Conservation (phyloP, 2,888 invertebrate genomes). For the Cyclophora punctaria region DNA sequence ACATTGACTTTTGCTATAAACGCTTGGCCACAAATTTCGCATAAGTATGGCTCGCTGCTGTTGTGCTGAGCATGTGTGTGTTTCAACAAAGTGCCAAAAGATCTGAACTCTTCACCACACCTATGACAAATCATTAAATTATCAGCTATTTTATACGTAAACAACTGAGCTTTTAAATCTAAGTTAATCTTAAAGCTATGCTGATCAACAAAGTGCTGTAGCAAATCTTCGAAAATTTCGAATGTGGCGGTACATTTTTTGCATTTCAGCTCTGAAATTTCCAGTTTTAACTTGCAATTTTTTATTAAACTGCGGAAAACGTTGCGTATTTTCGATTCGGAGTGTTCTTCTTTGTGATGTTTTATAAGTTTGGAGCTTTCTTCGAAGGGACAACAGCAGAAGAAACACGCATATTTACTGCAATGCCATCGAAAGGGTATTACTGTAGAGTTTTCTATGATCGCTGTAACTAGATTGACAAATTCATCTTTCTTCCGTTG, state of each 20-base stretch:
- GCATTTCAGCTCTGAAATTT: constrained; percentile 34
- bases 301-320: constrained; percentile 24
- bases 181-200: constrained; percentile 33
- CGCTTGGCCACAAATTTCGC: constrained; percentile 51
- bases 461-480: constrained; percentile 20
- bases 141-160: constrained; percentile 37
- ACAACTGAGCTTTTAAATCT: constrained; percentile 24
- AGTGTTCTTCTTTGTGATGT: constrained; percentile 34
- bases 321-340: constrained; percentile 26
- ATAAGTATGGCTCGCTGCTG: constrained; percentile 31
- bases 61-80: constrained; percentile 42
- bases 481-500: constrained; percentile 26
- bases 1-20: constrained; percentile 44
- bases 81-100: constrained; percentile 37
- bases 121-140: constrained; percentile 36
- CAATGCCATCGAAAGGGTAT: constrained; percentile 40
- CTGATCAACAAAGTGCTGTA: constrained; percentile 23
- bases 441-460: constrained; percentile 35
- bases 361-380: constrained; percentile 26
- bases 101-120: constrained; percentile 37
- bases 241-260: constrained; percentile 28
- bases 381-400: constrained; percentile 31
- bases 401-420: constrained; percentile 41
- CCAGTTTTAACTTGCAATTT: constrained; percentile 33
- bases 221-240: constrained; percentile 26